A percentile compares a stretch with the other conserved stretches of the same genome.
Conservation (phyloP, 2,797 vertebrate genomes). For the Phalloptychus januarius region DNA sequence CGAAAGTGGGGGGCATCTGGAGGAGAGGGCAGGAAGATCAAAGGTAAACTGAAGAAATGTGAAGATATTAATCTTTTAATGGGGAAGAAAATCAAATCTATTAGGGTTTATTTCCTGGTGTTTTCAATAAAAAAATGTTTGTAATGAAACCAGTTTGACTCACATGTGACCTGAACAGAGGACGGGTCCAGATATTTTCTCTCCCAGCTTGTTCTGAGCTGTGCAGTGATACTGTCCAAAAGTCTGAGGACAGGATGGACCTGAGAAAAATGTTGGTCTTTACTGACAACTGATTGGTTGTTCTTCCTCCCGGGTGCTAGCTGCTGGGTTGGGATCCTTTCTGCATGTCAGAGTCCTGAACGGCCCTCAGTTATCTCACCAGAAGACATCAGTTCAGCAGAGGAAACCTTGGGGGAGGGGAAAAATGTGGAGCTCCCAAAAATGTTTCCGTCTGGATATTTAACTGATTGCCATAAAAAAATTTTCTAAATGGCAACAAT, state of each 20-base stretch:
- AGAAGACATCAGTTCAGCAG: constrained; percentile 21
- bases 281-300: not conserved
- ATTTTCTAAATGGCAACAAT: too few species aligned
- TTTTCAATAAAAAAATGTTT: not conserved
- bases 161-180: constrained; percentile 22
- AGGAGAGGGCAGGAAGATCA: not conserved
- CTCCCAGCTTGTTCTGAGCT: constrained; percentile 23
- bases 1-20: not conserved
- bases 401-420: not conserved
- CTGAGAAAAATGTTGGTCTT: constrained; percentile 12
- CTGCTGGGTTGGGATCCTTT: constrained; percentile 42
- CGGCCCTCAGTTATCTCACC: constrained; percentile 35
- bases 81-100: too few species aligned
- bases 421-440: not conserved
- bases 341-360: constrained; percentile 43
- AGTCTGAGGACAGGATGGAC: constrained; percentile 13
- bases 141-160: constrained; percentile 14
- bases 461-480: not conserved
- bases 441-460: not conserved
- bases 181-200: not conserved
- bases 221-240: constrained; percentile 43
- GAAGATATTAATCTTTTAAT: too few species aligned
- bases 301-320: constrained; percentile 40
- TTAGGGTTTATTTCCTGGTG: too few species aligned
- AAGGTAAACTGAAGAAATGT: not conserved